phyloP scores from a whole-genome alignment of 2,797 vertebrate species.

The Coranthus polyacanthus region DNA sequence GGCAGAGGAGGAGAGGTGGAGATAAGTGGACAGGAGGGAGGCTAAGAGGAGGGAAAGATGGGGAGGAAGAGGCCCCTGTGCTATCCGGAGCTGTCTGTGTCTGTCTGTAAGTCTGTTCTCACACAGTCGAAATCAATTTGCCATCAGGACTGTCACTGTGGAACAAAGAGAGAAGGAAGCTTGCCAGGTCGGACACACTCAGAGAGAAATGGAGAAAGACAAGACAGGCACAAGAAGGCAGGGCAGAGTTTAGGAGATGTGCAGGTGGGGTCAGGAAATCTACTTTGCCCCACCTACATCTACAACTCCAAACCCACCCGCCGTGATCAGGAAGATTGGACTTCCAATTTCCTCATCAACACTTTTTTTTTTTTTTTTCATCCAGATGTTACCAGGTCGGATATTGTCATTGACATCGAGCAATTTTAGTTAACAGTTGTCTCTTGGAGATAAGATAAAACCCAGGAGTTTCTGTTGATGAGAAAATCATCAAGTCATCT shows the following conservation, averaged over 20 bases:
- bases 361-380: slow-evolving; percentile 11
- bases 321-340: slow-evolving; percentile 71
- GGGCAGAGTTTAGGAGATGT: slow-evolving; percentile 57
- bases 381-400: slow-evolving; percentile 1
- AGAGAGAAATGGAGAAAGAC: slow-evolving; percentile 84
- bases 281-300: slow-evolving; percentile 59
- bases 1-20: slow-evolving; percentile 68
- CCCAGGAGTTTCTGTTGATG: slow-evolving; percentile 63
- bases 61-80: slow-evolving; percentile 83
- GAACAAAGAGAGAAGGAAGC: slow-evolving; percentile 95
- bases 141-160: slow-evolving; percentile 97
- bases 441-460: slow-evolving; percentile 1
- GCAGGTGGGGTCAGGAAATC: slow-evolving; percentile 57
- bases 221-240: slow-evolving; percentile 80
- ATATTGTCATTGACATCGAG: slow-evolving; percentile 1
- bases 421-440: slow-evolving; percentile 5
- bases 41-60: slow-evolving; percentile 69
- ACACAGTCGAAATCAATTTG: slow-evolving; percentile 99
- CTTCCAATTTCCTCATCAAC: slow-evolving; percentile 77
- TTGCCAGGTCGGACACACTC: slow-evolving; percentile 91
- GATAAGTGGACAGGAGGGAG: slow-evolving; percentile 75
- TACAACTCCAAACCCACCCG: slow-evolving; percentile 70
- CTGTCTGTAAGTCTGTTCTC: slow-evolving; percentile 93
- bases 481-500: slow-evolving; percentile 76
- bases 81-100: slow-evolving; percentile 91